phyloP scores from a whole-genome alignment of 2,888 invertebrate genomes.

The Parascotia fuliginaria region DNA sequence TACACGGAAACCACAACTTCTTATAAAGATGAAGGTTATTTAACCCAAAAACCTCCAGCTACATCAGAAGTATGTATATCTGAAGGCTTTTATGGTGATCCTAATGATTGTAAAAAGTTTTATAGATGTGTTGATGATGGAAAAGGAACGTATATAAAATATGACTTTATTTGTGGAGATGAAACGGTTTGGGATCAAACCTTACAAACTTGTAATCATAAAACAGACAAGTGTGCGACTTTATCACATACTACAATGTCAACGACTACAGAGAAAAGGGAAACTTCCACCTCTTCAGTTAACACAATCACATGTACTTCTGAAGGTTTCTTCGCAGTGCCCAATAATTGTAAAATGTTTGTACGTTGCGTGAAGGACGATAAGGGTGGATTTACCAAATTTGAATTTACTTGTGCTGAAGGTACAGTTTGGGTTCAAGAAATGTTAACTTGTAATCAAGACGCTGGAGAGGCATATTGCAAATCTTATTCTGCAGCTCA shows the following conservation, averaged over 20 bases:
- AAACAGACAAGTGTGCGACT: constrained; percentile 50
- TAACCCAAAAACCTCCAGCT: constrained; percentile 31
- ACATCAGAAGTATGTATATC: constrained; percentile 68
- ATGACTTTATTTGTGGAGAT: constrained; percentile 89
- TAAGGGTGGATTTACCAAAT: constrained; percentile 76
- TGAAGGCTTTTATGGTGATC: constrained; percentile 89
- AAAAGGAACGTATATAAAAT: constrained; percentile 85
- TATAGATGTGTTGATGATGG: constrained; percentile 89
- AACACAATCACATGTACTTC: constrained; percentile 70
- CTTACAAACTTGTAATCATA: constrained; percentile 84
- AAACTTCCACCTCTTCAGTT: constrained; percentile 30
- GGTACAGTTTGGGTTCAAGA: constrained; percentile 90
- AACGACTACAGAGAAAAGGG: constrained; percentile 27
- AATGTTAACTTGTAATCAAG: constrained; percentile 83
- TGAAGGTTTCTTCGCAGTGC: constrained; percentile 90
- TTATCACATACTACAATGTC: constrained; percentile 15
- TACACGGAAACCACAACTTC: constrained; percentile 30
- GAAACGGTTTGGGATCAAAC: constrained; percentile 89
- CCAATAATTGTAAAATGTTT: constrained; percentile 89
- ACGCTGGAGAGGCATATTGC: constrained; percentile 53
- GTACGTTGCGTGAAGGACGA: constrained; percentile 88
- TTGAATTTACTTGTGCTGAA: constrained; percentile 87
- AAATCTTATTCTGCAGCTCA: constrained; percentile 46
- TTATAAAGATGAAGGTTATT: constrained; percentile 19
- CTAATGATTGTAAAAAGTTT: constrained; percentile 89